Evolutionary conservation across 92 coral and sea anemone genomes (phyloP).

Genomic region (Ricordea florida): DNA sequence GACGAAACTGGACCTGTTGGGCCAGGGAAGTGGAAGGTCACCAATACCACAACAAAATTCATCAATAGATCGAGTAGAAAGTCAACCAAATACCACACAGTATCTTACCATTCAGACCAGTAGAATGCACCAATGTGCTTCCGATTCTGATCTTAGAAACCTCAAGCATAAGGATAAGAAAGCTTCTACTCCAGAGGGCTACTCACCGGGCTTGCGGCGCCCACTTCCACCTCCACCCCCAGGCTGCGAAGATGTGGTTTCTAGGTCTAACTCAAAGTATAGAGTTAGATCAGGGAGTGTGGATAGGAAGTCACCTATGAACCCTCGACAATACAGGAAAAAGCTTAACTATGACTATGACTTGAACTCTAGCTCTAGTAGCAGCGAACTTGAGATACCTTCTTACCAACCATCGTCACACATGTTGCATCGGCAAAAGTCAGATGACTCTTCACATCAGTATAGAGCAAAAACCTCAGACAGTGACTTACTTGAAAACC

Average conservation of each 20-base stretch:
- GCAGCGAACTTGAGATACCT: constrained; percentile 67
- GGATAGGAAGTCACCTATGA: constrained; percentile 4
- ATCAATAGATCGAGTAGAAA: constrained; percentile 14
- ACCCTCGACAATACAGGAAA: background rate
- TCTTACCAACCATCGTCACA: constrained; percentile 8
- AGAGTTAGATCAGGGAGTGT: constrained; percentile 1
- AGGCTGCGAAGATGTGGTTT: background rate
- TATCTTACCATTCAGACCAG: constrained; percentile 21
- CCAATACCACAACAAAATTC: background rate
- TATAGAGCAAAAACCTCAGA: background rate
- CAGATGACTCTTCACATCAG: constrained; percentile 1
- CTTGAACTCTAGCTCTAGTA: constrained; percentile 84
- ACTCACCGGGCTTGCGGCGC: constrained; percentile 24
- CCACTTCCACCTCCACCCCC: constrained; percentile 81
- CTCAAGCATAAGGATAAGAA: background rate
- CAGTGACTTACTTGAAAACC: background rate
- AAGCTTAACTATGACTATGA: constrained; percentile 21
- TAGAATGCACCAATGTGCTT: constrained; percentile 55
- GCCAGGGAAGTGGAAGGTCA: background rate
- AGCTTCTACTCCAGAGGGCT: background rate
- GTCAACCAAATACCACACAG: constrained; percentile 6
- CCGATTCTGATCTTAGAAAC: constrained; percentile 47
- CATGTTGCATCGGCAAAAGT: constrained; percentile 16
- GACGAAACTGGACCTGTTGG: constrained; percentile 17
- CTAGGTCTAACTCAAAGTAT: background rate